Evolutionary conservation across 2,797 vertebrate species (phyloP), one percentile per base, ranked within the genome.

Genomic region (Cuculus canorus): DNA sequence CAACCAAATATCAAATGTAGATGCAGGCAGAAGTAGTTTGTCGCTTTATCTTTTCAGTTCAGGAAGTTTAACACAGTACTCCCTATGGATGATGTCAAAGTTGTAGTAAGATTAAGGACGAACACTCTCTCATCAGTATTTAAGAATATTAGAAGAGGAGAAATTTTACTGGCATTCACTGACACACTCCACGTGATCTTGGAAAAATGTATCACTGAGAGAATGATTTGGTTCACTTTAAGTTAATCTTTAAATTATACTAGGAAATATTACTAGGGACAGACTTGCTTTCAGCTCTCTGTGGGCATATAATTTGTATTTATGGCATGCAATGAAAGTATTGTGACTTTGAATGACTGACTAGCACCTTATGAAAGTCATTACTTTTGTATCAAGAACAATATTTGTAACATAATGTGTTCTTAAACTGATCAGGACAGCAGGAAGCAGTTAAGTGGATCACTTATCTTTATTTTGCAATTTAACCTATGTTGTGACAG

Each of bases 401-500:
- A 68, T 93, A 92, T 96, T 96, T 93, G 95, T 87, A 95, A 88
- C n/a, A 78, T 90, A 93, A 93, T 75, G 21, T 90, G 69, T 96
- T 97, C 95, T 96, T 97, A 97, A 97, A 96, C 85, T 72, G 95
- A 97, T 97, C 77, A 96, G 96, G 90, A 94, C 88, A 94, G 94
- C 93, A 96, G 95, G 95, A 97, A 94, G 90, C 91, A 91, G 88
- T 80, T 95, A 97, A 96, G 92, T 75, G 88, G 88, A 94, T 96
- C 96, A 97, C 97, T 97, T 97, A 94, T 95, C 96, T 97, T 97
- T 97, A 97, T 97, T 97, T 96, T 95, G 83, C 91, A 96, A 97
- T 97, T 97, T 97, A 97, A 96, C 95, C 90, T 91, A 90, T 70
- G 86, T 93, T 94, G 64, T 93, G 96, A 97, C 86, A 97, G 92